Evolutionary conservation across 2,113 vertebrate genomes (phyloP), one percentile per base, ranked within the genome.

Genomic region (Ophthalmolycus amberensis): DNA sequence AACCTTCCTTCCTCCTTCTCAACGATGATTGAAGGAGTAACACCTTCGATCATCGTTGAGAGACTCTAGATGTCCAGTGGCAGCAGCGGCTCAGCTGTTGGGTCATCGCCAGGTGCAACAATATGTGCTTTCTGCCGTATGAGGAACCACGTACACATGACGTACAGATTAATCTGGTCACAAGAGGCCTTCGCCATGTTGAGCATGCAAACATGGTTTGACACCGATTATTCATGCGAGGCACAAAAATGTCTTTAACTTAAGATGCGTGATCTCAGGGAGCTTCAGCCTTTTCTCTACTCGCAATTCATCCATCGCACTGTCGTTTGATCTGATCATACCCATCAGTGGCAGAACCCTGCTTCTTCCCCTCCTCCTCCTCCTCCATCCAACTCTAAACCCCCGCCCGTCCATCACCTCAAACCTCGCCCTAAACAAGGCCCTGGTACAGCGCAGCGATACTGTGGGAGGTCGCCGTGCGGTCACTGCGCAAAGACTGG

Each of bases 401-500:
- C 37, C 12, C 20, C 32, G 7, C 18, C 32, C 42, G 62, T 67
- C 59, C 54, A 46, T 52, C 2, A 72, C 75, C 81, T 80, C 79
- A 40, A 56, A 74, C 72, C 14, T 68, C 14, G 10, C 65, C 81
- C 65, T 27, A 27, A 64, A 80, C 77, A 4, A 44, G 84, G 80
- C 82, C 78, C 77, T 58, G 80, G 64, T 68, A 60, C 82, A 52
- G 83, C 85, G 42, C 75, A 77, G 74, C 14, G 71, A 75, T 85
- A 89, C 74, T 54, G 83, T 85, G 84, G 71, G 88, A 92, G 91
- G 91, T 94, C 85, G 86, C n/a, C 3, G 80, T 81, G 85, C 91
- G 95, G 95, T 95, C 95, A 95, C 77, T 86, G 93, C 87, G 72
- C 93, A 90, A 86, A 88, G 84, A 79, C 85, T 58, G 89, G 78